phyloP scores from a whole-genome alignment of 2,797 vertebrate genomes.

The Oryzias dopingdopingensis region DNA sequence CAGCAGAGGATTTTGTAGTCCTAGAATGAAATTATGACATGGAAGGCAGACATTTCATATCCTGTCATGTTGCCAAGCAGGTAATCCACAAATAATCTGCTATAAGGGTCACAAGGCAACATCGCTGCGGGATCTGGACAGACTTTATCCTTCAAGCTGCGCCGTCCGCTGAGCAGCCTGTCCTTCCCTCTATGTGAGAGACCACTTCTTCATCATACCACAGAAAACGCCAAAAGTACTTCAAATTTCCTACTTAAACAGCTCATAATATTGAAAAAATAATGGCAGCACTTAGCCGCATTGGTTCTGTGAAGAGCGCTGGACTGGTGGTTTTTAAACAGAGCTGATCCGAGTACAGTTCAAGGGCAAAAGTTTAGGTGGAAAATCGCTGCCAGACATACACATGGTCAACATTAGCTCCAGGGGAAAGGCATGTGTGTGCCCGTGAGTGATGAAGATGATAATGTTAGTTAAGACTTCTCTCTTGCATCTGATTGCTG shows the following conservation, averaged over 20 bases:
- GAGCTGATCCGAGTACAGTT: constrained; percentile 19
- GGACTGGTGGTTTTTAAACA: constrained; percentile 34
- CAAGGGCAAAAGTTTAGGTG: constrained; percentile 43
- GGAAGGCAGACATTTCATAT: constrained; percentile 28
- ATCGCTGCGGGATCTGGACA: constrained; percentile 31
- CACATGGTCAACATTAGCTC: constrained; percentile 55
- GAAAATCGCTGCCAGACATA: constrained; percentile 49
- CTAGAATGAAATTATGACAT: constrained; percentile 1
- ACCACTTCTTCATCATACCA: neutral
- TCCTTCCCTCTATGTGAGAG: constrained; percentile 3
- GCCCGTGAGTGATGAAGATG: constrained; percentile 18
- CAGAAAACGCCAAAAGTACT: constrained; percentile 11
- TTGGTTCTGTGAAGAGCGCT: constrained; percentile 22
- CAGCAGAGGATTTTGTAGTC: constrained; percentile 6
- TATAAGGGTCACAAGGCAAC: constrained; percentile 13
- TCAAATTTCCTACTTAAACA: constrained; percentile 21
- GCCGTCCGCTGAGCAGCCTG: constrained; percentile 9
- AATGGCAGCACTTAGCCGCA: constrained; percentile 4
- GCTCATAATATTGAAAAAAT: constrained; percentile 6
- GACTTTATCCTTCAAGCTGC: constrained; percentile 17
- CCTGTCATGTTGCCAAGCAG: constrained; percentile 26
- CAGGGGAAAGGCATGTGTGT: constrained; percentile 5
- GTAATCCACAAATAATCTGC: constrained; percentile 42
- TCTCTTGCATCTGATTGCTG: neutral
- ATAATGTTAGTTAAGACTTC: neutral